Conservation (phyloP, 2,113 vertebrate genomes). For the Oceanodroma tethys region DNA sequence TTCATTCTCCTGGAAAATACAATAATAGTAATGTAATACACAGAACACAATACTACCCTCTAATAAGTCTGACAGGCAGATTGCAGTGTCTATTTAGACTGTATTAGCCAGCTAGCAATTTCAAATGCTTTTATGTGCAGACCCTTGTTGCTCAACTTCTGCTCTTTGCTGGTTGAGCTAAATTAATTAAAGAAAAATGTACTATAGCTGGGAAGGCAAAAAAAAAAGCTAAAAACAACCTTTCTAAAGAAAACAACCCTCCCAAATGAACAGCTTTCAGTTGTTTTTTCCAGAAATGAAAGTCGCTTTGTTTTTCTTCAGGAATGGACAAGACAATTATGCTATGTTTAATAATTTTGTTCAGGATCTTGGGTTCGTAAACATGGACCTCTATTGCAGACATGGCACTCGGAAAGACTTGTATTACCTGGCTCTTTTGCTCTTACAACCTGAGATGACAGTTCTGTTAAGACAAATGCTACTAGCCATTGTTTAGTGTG, state of each 20-base stretch:
- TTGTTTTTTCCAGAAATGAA: not conserved
- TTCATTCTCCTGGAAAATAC: conserved; percentile 41
- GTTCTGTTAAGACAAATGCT: not conserved
- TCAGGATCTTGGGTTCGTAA: not conserved
- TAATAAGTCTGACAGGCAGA: conserved; percentile 41
- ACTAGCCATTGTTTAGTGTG: not conserved
- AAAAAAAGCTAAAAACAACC: not conserved
- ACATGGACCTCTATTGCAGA: not conserved
- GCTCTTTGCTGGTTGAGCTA: not conserved
- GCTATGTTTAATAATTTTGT: not conserved
- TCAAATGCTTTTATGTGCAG: not conserved
- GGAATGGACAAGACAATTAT: not conserved
- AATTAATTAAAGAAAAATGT: conserved; percentile 33
- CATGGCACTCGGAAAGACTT: not conserved
- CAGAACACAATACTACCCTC: not conserved
- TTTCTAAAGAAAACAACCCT: not conserved
- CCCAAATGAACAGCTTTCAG: not conserved
- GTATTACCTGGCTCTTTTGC: not conserved
- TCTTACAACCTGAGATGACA: not conserved
- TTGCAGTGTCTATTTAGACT: conserved; percentile 20
- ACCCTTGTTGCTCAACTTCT: not conserved
- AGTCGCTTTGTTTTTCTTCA: not conserved
- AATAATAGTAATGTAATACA: conserved; percentile 30
- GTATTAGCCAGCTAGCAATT: conserved; percentile 6
- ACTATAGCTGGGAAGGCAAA: not conserved